phyloP scores from a whole-genome alignment of 2,888 invertebrate genomes.

The Drosophila cognata region DNA sequence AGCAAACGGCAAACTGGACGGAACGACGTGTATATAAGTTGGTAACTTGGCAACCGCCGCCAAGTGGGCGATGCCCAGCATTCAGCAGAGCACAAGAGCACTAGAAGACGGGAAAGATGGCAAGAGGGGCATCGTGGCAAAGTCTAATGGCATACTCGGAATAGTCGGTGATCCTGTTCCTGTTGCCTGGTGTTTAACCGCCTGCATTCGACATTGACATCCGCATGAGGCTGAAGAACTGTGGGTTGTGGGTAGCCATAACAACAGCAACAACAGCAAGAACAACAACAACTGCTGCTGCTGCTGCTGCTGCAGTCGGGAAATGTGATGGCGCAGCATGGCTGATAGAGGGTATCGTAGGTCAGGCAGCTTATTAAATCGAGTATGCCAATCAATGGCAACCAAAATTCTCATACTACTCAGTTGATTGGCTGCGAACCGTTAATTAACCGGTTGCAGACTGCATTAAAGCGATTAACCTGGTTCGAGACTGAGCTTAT shows the following conservation, averaged over 20 bases:
- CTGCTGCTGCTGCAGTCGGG: conserved; percentile 16
- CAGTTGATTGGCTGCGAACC: neutral
- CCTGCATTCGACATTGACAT: conserved; percentile 13
- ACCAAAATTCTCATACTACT: neutral
- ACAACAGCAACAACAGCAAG: neutral
- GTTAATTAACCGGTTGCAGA: neutral
- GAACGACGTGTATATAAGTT: conserved; percentile 27
- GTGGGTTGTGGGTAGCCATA: conserved; percentile 47
- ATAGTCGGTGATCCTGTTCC: conserved; percentile 41
- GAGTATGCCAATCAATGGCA: conserved; percentile 28
- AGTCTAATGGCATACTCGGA: conserved; percentile 34
- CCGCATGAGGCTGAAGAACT: conserved; percentile 29
- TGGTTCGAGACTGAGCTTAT: neutral
- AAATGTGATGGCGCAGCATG: conserved; percentile 27
- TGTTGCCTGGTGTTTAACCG: conserved; percentile 6
- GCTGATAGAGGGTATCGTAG: conserved; percentile 25
- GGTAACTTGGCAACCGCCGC: conserved; percentile 28
- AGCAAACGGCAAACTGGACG: conserved; percentile 30
- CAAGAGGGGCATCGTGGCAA: conserved; percentile 2
- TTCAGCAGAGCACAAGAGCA: neutral
- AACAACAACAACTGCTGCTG: neutral
- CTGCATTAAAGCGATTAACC: neutral
- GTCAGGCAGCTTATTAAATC: conserved; percentile 47
- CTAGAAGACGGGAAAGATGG: neutral
- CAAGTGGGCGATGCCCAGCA: conserved; percentile 59